A percentile compares a stretch with the other conserved stretches of the same genome.
phyloP scores from a whole-genome alignment of 2,113 vertebrate species.

The Scophthalmus maximus region DNA sequence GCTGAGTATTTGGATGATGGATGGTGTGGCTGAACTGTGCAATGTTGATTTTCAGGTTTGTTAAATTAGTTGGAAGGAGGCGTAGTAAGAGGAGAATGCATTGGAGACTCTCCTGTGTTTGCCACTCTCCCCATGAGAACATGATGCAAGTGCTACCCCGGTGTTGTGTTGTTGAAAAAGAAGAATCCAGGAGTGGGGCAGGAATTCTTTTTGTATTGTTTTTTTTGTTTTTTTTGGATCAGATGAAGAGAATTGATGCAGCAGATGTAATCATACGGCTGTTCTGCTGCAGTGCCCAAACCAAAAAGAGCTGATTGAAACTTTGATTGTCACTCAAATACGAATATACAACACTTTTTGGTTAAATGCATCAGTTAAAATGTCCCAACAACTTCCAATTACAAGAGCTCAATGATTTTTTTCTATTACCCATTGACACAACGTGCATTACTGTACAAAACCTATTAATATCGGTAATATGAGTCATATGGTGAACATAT shows the following conservation, averaged over 20 bases:
- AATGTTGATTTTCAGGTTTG: background rate
- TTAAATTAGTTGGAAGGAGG: constrained; percentile 4
- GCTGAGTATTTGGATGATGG: background rate
- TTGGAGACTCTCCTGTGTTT: constrained; percentile 26
- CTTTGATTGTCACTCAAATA: background rate
- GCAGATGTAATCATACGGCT: constrained; percentile 28
- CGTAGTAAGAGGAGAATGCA: background rate
- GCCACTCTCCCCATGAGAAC: constrained; percentile 31
- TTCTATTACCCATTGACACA: background rate
- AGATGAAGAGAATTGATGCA: constrained; percentile 10
- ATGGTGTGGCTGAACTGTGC: constrained; percentile 11
- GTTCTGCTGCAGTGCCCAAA: constrained; percentile 25
- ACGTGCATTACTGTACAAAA: background rate
- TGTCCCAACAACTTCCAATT: background rate
- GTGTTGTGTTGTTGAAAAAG: constrained; percentile 3
- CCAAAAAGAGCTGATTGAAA: background rate
- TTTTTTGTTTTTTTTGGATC: constrained; percentile 40
- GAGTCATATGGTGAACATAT: no score
- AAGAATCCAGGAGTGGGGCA: constrained; percentile 4
- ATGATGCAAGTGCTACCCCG: constrained; percentile 18
- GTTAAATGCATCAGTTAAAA: background rate
- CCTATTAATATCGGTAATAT: no score
- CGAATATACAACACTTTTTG: background rate
- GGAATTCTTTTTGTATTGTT: constrained; percentile 1
- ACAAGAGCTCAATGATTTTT: background rate